Base-by-base conservation (phyloP, 2,888 invertebrate genomes). In the Lithosia quadra region DNA sequence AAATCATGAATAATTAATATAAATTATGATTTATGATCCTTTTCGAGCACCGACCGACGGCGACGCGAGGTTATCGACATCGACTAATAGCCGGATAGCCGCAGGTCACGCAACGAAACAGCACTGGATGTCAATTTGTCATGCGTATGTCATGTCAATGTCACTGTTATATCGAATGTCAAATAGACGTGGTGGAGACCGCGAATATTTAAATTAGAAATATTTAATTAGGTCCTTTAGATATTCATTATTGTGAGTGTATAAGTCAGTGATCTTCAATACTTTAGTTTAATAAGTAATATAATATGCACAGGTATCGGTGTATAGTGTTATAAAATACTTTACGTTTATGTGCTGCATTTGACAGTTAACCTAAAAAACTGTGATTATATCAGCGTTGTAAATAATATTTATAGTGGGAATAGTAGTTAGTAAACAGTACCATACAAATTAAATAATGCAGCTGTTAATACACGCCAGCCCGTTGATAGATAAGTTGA, bases 381-480 rank as follows among this genome's bases (percentile, higher is more conserved):
- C 65, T 74, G 69, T 73, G 80, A 74, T 80, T 78, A 78, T 78
- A 82, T 78, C 83, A 82, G 81, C 67, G 70, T 80, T 86, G 81
- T 85, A 82, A 83, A 84, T 83, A 84, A 59, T 79, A 78, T 72
- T 65, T 77, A 68, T 72, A 10, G 57, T 67, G n/a, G 68, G 61
- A 64, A 18, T 63, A 56, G 62, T 66, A 57, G 49, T 28, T 33
- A 62, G 62, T 72, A 53, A 68, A 36, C 22, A 71, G 36, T 63
- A 34, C 0, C 65, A 28, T 66, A 71, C 64, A 65, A 62, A 71
- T 69, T 68, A 1, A 79, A 86, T 75, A 83, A 95, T 95, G 95
- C 95, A 94, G 84, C 88, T 93, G 70, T 86, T 96, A 83, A 91
- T 95, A 83, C 96, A 96, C 90, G 94, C 96, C 75, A 95, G 92